phyloP scores from a whole-genome alignment of 2,888 invertebrate species.

The Dinocampus coccinellae region DNA sequence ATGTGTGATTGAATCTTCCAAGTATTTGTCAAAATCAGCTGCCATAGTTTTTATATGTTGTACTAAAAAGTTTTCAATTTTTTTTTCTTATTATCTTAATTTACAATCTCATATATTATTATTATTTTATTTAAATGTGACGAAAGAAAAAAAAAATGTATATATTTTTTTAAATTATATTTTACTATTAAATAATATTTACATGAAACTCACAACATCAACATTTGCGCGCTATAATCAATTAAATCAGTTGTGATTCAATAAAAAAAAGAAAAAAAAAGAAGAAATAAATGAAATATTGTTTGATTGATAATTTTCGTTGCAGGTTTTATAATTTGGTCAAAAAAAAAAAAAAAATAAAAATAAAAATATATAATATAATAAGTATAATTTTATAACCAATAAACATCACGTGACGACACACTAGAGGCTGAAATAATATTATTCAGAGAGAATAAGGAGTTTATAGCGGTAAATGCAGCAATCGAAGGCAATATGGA shows the following conservation, averaged over 20 bases:
- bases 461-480: conserved; percentile 62
- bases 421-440: neutral
- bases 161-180: too few relatives aligned
- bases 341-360: neutral
- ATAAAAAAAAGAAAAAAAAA: neutral
- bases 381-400: neutral
- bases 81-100: too few relatives aligned
- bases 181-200: too few relatives aligned
- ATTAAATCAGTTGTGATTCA: neutral
- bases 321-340: conserved; percentile 11
- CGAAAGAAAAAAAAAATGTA: too few relatives aligned
- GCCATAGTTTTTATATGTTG: conserved; percentile 57
- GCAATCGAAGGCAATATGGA: conserved; percentile 74
- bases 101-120: too few relatives aligned
- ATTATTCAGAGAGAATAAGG: conserved; percentile 3
- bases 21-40: conserved; percentile 67
- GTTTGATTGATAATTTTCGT: conserved; percentile 23
- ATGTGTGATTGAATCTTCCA: conserved; percentile 32
- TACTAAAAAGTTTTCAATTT: conserved; percentile 7
- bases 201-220: neutral
- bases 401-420: neutral
- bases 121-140: too few relatives aligned
- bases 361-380: too few relatives aligned
- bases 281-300: neutral
- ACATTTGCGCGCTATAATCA: neutral